These are phyloP conservation scores for Grus americana DNA, from an alignment of 2,113 vertebrate genomes.

Conservation along the genomic window DNA sequence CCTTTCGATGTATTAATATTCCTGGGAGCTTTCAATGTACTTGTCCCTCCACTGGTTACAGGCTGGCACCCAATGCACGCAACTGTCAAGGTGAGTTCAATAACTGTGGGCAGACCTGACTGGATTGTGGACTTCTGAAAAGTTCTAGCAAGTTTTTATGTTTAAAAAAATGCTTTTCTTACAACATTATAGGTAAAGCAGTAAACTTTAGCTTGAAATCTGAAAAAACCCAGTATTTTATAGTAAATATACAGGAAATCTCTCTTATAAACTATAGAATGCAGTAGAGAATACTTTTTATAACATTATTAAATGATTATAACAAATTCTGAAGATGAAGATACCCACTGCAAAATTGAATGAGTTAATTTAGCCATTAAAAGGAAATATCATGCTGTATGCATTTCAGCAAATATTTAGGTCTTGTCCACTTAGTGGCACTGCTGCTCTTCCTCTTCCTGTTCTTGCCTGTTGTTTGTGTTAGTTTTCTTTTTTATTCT, in stretches of 20 bases:
- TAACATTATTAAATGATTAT: background rate
- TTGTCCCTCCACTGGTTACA: slow-evolving; percentile 87
- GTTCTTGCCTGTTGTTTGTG: background rate
- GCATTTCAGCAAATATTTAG: background rate
- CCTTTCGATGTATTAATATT: slow-evolving; percentile 88
- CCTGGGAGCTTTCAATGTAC: slow-evolving; percentile 94
- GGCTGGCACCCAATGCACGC: slow-evolving; percentile 88
- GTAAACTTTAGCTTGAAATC: background rate
- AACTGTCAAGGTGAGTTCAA: slow-evolving; percentile 88
- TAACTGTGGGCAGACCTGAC: background rate
- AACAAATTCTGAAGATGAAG: background rate
- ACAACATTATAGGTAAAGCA: background rate
- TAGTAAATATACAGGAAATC: background rate
- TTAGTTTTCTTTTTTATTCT: background rate
- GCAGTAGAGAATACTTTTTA: background rate
- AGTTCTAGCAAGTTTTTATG: background rate
- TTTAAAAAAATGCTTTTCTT: background rate
- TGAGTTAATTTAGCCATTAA: background rate
- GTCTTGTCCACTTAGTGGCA: slow-evolving; percentile 48
- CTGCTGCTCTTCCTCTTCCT: slow-evolving; percentile 29
- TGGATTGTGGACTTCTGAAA: background rate
- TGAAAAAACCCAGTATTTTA: background rate
- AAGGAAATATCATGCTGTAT: background rate
- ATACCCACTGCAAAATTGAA: background rate
- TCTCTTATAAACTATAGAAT: background rate